Evolutionary conservation across 2,888 invertebrate species (phyloP).

Genomic region (Girardia tigrina): DNA sequence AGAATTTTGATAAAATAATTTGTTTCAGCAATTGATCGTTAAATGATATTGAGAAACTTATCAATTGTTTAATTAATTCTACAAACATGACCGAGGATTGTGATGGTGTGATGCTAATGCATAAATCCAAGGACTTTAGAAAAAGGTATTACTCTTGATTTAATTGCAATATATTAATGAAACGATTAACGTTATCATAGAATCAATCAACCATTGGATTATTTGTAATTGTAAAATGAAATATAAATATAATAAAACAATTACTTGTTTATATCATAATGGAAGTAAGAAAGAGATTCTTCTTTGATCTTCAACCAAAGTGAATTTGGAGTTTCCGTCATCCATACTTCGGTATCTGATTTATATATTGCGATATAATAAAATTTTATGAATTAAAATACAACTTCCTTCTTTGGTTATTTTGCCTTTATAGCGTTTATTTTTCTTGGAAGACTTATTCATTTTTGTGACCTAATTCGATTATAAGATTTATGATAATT

Average conservation of each 20-base stretch:
- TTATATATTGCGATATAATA: not conserved
- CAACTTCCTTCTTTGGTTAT: not conserved
- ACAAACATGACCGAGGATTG: too few species aligned
- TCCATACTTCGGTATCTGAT: not conserved
- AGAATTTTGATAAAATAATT: too few species aligned
- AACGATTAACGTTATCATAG: too few species aligned
- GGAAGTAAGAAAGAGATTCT: slow-evolving; percentile 73
- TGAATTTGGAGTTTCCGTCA: slow-evolving; percentile 58
- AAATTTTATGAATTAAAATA: not conserved
- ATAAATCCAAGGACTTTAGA: too few species aligned
- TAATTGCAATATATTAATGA: too few species aligned
- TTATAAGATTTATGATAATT: not conserved
- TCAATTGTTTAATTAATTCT: too few species aligned
- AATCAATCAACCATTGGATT: not conserved
- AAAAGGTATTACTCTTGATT: too few species aligned
- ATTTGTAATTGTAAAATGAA: not conserved
- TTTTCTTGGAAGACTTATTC: slow-evolving; percentile 5
- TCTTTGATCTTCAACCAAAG: slow-evolving; percentile 74
- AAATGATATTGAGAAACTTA: too few species aligned
- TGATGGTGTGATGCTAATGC: too few species aligned
- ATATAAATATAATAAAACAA: slow-evolving; percentile 32
- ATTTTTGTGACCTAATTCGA: not conserved
- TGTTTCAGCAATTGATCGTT: too few species aligned
- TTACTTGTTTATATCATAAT: slow-evolving; percentile 64
- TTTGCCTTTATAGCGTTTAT: not conserved